Evolutionary conservation across 2,888 invertebrate genomes (phyloP), one percentile per base, ranked within the genome.

Genomic region (Agriotes lineatus): DNA sequence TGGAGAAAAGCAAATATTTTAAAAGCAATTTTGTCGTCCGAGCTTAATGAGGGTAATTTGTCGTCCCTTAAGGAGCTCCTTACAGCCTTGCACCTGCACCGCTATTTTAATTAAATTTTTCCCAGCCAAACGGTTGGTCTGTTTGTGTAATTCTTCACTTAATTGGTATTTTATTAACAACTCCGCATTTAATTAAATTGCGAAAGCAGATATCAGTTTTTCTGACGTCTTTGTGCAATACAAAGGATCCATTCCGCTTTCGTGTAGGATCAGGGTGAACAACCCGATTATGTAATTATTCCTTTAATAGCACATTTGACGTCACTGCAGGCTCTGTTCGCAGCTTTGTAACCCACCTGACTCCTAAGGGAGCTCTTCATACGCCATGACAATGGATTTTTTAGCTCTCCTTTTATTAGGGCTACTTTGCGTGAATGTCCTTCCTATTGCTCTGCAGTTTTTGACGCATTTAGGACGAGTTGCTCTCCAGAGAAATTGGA

Each of bases 241-340:
- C 42, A 25, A 25, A 25, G 7, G 25, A 25, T 25, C 25, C 25
- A 25, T 25, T 25, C 25, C 25, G 25, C 16, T 2, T 42, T 42
- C 7, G 12, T 16, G 1, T 12, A 4, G 48, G n/a, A 22, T 48
- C 20, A 48, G 48, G 48, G 48, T 48, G 48, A 48, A 48, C 22
- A 48, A 48, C 20, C 20, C 22, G 48, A 48, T 48, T 48, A 48
- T 22, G 22, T 48, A 48, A 48, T 48, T 22, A 48, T 48, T 48
- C 48, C 48, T 48, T 44, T 48, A 48, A 48, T 48, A 48, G 22
- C 48, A 22, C 48, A 48, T n/a, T 48, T 48, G 48, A 48, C 48
- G 48, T 48, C 48, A 48, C 19, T 48, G 12, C n/a, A 48, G 12
- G 22, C 19, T 22, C 12, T 48, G 25, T 48, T 48, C 22, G 22